Evolutionary conservation across 2,113 vertebrate genomes (phyloP).

Genomic region (Ameiurus melas): DNA sequence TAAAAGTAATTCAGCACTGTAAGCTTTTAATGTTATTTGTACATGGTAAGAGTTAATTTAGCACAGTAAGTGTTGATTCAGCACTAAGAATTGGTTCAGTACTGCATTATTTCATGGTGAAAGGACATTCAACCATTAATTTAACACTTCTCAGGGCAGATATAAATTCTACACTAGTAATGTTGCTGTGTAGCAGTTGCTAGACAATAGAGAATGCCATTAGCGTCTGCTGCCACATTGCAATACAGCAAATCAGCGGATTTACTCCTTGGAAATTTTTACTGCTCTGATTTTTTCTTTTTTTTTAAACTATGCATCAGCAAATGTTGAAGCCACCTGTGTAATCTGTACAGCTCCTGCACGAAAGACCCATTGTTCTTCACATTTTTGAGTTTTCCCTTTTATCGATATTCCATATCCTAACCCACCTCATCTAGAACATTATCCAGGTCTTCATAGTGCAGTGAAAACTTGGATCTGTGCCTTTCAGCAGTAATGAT

Average conservation of each 20-base stretch:
- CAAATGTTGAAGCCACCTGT: neutral
- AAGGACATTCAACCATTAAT: neutral
- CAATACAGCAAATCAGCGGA: slow-evolving; percentile 31
- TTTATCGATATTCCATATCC: neutral
- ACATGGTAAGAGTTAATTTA: neutral
- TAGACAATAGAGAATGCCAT: slow-evolving; percentile 36
- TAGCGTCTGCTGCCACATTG: slow-evolving; percentile 16
- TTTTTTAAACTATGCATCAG: slow-evolving; percentile 23
- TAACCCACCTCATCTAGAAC: neutral
- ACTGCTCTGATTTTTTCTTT: neutral
- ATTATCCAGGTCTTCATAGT: neutral
- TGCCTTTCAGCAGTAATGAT: slow-evolving; percentile 6
- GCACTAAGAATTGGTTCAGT: neutral
- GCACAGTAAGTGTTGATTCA: neutral
- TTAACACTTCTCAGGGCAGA: neutral
- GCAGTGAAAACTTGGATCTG: neutral
- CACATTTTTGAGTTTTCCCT: neutral
- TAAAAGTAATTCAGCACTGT: neutral
- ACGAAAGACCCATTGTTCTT: neutral
- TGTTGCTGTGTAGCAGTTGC: neutral
- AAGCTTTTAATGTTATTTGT: neutral
- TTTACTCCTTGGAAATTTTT: slow-evolving; percentile 33
- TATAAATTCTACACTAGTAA: neutral
- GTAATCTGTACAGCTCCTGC: slow-evolving; percentile 2
- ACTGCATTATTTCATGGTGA: neutral